Base-by-base conservation (phyloP, 2,797 vertebrate species). In the Smutsia temminckii region DNA sequence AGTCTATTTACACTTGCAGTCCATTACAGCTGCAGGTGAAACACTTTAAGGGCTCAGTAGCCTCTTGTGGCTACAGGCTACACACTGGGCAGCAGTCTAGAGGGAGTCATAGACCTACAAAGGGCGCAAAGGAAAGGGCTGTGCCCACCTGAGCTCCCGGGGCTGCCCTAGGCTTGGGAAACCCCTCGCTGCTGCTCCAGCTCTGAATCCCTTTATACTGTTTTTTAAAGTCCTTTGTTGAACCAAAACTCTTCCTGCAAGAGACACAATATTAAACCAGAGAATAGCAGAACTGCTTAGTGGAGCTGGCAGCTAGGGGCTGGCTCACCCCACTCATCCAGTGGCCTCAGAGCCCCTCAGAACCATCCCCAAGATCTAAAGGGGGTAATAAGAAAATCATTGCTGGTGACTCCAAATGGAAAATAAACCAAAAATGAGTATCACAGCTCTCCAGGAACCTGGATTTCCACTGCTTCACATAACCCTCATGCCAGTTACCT, bases 231-330 rank as follows among this genome's bases (percentile, higher is more conserved):
- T 84, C 61, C n/a, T 89, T 93, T 63, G 89, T 16, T 53, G 32
- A 92, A 77, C 46, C 18, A 93, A 89, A 94, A 61, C 6, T 49
- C 42, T 78, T 72, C 34, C 53, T 68, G 40, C 61, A 95, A 93
- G 89, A 68, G 42, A 72, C 21, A 93, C n/a, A 32, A 29, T 13
- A 61, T 18, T 75, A 68, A 42, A 85, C 77, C 46, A 59, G 34
- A 57, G 37, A 59, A 46, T 0, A 85, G 46, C 77, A 88, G 34
- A 90, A 61, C 2, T 77, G 21, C 34, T 83, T 11, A 88, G 27
- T 51, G 8, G 49, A 89, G 11, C 3, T 32, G n/a, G 23, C 5
- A 46, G 53, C 63, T 17, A n/a, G 16, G 51, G 46, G 46, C 46
- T 46, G 46, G 64, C 77, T 16, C 71, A 25, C 40, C 37, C 57